phyloP scores from a whole-genome alignment of 2,797 vertebrate species.

The Notoglanidium macrostoma region DNA sequence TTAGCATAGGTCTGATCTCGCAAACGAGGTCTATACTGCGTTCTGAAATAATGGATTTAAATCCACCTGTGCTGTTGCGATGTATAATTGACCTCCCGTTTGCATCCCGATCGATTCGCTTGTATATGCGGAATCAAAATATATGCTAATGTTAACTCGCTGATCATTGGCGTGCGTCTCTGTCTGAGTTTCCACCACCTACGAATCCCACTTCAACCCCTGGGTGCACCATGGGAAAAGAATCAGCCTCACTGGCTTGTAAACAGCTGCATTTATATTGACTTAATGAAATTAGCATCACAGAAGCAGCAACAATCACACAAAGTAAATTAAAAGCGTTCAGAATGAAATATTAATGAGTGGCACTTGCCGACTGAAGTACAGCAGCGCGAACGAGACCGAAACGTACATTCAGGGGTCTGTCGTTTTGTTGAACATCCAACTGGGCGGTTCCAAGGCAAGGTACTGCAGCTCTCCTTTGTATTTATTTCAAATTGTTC shows the following conservation, averaged over 20 bases:
- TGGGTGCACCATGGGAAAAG: not conserved
- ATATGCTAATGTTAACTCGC: not conserved
- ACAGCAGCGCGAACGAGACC: not conserved
- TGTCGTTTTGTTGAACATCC: not conserved
- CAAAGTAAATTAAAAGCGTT: not conserved
- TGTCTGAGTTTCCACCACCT: not conserved
- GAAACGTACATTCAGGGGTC: not conserved
- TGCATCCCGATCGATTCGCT: too few relatives aligned
- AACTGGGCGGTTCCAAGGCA: too few relatives aligned
- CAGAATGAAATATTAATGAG: not conserved
- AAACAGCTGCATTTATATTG: not conserved
- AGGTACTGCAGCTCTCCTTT: too few relatives aligned
- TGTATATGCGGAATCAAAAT: too few relatives aligned
- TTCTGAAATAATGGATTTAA: too few relatives aligned
- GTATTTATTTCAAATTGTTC: too few relatives aligned
- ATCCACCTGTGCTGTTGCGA: too few relatives aligned
- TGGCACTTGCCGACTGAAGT: not conserved
- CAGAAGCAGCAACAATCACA: not conserved
- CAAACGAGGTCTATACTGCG: not conserved
- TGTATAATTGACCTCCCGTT: too few relatives aligned
- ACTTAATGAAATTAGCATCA: not conserved
- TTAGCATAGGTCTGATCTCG: not conserved
- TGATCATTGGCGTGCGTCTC: not conserved
- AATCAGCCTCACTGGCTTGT: not conserved
- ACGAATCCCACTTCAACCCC: not conserved